phyloP scores from a whole-genome alignment of 1,140 invertebrate genomes.

The Hyles euphorbiae region DNA sequence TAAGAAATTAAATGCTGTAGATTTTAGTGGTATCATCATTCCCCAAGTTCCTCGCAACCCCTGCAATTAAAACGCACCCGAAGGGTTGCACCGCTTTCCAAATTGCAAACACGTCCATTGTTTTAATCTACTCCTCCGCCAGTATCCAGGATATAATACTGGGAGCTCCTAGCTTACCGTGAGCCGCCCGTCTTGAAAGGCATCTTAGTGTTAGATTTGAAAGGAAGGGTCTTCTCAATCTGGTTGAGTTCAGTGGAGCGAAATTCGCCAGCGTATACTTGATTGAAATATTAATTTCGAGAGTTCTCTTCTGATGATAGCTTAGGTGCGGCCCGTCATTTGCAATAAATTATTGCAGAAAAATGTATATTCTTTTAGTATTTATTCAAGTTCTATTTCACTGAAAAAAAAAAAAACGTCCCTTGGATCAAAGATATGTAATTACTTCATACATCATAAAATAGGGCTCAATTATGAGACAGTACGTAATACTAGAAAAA shows the following conservation, averaged over 20 bases:
- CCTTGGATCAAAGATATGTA: conserved; percentile 4
- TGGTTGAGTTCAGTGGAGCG: conserved; percentile 30
- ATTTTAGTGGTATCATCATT: conserved; percentile 40
- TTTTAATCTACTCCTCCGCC: conserved; percentile 61
- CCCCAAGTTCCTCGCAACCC: conserved; percentile 31
- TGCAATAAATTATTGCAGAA: no score
- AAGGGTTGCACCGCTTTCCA: conserved; percentile 64
- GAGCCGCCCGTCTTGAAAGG: conserved; percentile 20
- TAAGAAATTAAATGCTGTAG: conserved; percentile 45
- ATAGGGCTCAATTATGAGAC: conserved; percentile 12
- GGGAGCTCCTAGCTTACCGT: conserved; percentile 41
- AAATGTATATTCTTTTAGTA: no score
- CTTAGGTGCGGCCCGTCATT: no score
- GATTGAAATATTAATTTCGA: conserved; percentile 64
- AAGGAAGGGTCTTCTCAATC: conserved; percentile 20
- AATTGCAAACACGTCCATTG: conserved; percentile 70
- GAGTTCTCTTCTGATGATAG: conserved; percentile 7
- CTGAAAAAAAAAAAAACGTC: not conserved
- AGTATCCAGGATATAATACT: conserved; percentile 49
- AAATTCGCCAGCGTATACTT: conserved; percentile 45
- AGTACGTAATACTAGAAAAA: conserved; percentile 13
- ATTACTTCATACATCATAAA: conserved; percentile 22
- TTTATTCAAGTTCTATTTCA: no score
- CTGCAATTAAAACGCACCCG: conserved; percentile 67
- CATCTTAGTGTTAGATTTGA: conserved; percentile 3